Percentiles rank a stretch among this genome's conserved stretches.
Conservation (phyloP, 2,888 invertebrate genomes). For the Plemyria rubiginata region DNA sequence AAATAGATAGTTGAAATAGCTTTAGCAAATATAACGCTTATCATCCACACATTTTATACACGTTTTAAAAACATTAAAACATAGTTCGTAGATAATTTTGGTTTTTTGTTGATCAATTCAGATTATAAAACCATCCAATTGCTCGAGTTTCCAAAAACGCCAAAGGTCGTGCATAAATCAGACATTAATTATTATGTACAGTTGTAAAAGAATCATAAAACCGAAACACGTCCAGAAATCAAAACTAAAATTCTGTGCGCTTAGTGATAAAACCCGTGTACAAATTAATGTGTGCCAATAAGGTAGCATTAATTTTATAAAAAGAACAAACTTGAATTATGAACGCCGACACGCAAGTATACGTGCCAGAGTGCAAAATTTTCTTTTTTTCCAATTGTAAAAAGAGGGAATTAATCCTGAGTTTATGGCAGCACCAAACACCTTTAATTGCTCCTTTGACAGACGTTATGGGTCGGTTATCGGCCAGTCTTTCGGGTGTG, state of each 20-base stretch:
- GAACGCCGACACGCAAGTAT: slow-evolving; percentile 58
- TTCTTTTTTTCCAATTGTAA: slow-evolving; percentile 56
- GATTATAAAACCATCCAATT: slow-evolving; percentile 62
- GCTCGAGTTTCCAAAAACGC: slow-evolving; percentile 53
- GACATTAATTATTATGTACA: slow-evolving; percentile 56
- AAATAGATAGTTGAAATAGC: slow-evolving; percentile 62
- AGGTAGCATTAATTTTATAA: slow-evolving; percentile 58
- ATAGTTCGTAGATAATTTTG: not conserved
- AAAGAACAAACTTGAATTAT: slow-evolving; percentile 55
- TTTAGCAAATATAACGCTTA: slow-evolving; percentile 44
- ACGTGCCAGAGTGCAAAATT: slow-evolving; percentile 55
- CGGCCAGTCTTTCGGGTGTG: slow-evolving; percentile 72
- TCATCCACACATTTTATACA: not conserved
- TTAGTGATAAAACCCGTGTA: slow-evolving; percentile 52
- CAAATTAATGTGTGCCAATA: slow-evolving; percentile 58
- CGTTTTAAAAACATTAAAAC: slow-evolving; percentile 12
- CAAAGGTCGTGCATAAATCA: slow-evolving; percentile 60
- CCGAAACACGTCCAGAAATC: slow-evolving; percentile 50
- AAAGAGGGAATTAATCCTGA: slow-evolving; percentile 66
- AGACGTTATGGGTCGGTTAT: slow-evolving; percentile 74
- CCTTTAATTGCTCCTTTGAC: slow-evolving; percentile 83
- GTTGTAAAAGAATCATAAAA: slow-evolving; percentile 60
- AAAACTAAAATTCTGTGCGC: slow-evolving; percentile 47
- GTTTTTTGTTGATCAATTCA: slow-evolving; percentile 44
- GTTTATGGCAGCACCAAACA: slow-evolving; percentile 76